Evolutionary conservation across 2,888 invertebrate species (phyloP).

Genomic region (Cartodere bifasciata): DNA sequence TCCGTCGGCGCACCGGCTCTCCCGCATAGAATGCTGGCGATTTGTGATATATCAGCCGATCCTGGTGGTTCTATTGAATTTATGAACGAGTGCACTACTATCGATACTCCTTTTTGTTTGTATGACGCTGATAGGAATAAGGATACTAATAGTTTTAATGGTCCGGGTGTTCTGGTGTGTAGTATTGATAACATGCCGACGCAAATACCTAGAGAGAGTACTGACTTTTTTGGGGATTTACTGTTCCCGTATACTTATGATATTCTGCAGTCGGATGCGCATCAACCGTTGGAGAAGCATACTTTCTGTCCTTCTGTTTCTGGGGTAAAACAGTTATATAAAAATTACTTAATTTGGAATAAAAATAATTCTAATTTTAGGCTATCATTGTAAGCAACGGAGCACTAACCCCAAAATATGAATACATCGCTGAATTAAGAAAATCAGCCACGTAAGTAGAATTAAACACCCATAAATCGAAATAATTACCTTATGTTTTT

Average conservation of each 20-base stretch:
- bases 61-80: conserved; percentile 85
- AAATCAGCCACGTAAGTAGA: conserved; percentile 32
- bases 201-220: conserved; percentile 92
- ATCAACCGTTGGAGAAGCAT: conserved; percentile 63
- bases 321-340: conserved; percentile 39
- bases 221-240: conserved; percentile 94
- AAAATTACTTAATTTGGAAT: conserved; percentile 1
- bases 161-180: conserved; percentile 96
- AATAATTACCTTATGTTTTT: conserved; percentile 11
- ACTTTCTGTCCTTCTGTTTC: conserved; percentile 58
- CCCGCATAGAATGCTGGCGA: conserved; percentile 83
- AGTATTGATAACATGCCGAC: conserved; percentile 99
- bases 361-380: conserved; percentile 36
- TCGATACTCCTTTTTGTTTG: conserved; percentile 97
- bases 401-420: conserved; percentile 76
- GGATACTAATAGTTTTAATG: conserved; percentile 91
- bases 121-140: conserved; percentile 98
- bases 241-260: conserved; percentile 80
- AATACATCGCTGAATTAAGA: conserved; percentile 88
- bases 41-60: conserved; percentile 98
- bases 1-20: conserved; percentile 78
- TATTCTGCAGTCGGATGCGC: conserved; percentile 76
- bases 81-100: conserved; percentile 99
- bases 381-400: conserved; percentile 97
- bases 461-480: not conserved